Conservation (phyloP, 2,797 vertebrate species). For the Platyrinchus mystaceus region DNA sequence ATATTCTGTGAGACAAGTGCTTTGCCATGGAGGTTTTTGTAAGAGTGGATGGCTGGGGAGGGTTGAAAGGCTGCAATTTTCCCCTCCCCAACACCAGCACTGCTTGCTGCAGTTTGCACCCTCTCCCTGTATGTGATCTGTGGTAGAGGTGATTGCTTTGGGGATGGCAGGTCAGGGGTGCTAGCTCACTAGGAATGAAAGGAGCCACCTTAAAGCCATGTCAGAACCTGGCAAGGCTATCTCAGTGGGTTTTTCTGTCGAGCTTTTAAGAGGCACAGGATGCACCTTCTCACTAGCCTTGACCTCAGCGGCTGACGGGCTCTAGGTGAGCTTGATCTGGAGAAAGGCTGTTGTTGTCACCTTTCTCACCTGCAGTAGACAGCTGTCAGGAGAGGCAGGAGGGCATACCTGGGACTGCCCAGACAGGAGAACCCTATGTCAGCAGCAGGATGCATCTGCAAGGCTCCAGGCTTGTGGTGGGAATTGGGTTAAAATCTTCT, state of each 20-base stretch:
- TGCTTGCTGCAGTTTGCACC: neutral
- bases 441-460: neutral
- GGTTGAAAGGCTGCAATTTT: neutral
- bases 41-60: neutral
- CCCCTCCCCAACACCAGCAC: neutral
- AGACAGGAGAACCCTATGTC: neutral
- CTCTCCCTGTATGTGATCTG: neutral
- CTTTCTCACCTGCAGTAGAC: neutral
- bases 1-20: neutral
- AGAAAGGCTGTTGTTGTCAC: neutral
- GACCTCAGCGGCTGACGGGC: neutral
- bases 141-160: fast-evolving
- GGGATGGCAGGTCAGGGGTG: neutral
- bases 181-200: neutral
- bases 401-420: neutral
- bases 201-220: neutral
- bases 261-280: neutral
- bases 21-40: neutral
- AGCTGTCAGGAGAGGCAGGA: neutral
- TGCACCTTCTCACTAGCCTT: neutral
- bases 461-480: neutral
- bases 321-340: neutral
- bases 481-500: neutral
- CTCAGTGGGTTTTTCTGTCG: neutral
- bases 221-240: neutral